Percentiles rank a stretch among this genome's conserved stretches.
Conservation (phyloP, 2,797 vertebrate species). For the Xenentodon cancila region DNA sequence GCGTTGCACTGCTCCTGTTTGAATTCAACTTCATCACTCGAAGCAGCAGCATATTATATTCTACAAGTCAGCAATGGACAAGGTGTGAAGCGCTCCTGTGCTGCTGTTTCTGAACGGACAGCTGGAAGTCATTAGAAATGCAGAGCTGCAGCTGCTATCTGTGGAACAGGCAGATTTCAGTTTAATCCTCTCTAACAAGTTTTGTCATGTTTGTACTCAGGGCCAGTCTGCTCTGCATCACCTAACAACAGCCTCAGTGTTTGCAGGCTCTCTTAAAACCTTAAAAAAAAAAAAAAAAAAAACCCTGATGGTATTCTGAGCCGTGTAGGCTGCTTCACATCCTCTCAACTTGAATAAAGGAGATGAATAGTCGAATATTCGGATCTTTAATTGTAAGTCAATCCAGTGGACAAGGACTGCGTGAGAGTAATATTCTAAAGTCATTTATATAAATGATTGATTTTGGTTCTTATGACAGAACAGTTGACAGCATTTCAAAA, state of each 20-base stretch:
- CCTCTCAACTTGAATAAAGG: too few relatives aligned
- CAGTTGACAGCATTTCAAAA: neutral
- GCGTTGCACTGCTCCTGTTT: slow-evolving; percentile 7
- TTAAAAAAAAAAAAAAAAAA: neutral
- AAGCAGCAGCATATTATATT: slow-evolving; percentile 43
- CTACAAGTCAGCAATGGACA: slow-evolving; percentile 42
- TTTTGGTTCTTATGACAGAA: neutral
- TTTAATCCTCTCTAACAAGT: slow-evolving; percentile 56
- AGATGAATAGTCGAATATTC: too few relatives aligned
- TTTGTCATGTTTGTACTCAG: slow-evolving; percentile 57
- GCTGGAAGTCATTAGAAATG: slow-evolving; percentile 60
- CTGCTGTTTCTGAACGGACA: slow-evolving; percentile 42
- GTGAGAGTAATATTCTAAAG: too few relatives aligned
- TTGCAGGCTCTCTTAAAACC: slow-evolving; percentile 9
- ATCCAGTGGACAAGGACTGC: neutral
- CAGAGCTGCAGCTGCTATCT: slow-evolving; percentile 43
- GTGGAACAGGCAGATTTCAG: slow-evolving; percentile 36
- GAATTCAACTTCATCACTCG: slow-evolving; percentile 24
- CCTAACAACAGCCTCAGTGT: slow-evolving; percentile 22
- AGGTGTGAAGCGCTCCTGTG: slow-evolving; percentile 55
- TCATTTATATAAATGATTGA: too few relatives aligned
- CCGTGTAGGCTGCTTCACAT: neutral
- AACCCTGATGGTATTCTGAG: neutral
- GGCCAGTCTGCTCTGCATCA: slow-evolving; percentile 30
- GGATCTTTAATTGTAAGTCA: neutral